These are phyloP conservation scores for Odontophorus gujanensis DNA, from an alignment of 2,113 vertebrate genomes.

Conservation along the genomic window DNA sequence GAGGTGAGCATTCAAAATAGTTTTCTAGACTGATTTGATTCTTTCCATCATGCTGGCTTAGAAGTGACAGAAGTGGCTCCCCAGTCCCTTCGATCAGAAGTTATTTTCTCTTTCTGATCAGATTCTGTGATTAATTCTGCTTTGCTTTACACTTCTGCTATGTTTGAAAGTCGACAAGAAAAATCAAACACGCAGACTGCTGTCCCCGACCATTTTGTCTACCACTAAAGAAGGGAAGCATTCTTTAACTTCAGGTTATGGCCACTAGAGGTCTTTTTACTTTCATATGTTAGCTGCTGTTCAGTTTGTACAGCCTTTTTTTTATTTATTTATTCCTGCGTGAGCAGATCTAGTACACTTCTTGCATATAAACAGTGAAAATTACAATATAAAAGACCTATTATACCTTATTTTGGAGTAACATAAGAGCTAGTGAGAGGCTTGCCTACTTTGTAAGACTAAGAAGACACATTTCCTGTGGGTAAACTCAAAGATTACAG, in stretches of 20 bases:
- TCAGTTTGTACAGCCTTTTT: conserved; percentile 68
- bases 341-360: conserved; percentile 77
- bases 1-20: accelerated
- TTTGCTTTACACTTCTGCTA: not conserved
- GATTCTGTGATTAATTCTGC: not conserved
- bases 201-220: conserved; percentile 54
- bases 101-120: not conserved
- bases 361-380: conserved; percentile 77
- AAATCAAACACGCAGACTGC: not conserved
- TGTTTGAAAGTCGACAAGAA: not conserved
- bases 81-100: not conserved
- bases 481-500: conserved; percentile 77
- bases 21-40: accelerated
- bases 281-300: conserved; percentile 61
- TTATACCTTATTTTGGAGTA: conserved; percentile 69
- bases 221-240: not conserved
- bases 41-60: accelerated
- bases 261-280: conserved; percentile 82
- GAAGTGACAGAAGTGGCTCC: not conserved
- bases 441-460: conserved; percentile 50
- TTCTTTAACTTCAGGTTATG: conserved; percentile 55
- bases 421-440: conserved; percentile 49
- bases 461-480: conserved; percentile 68
- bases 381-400: conserved; percentile 70
- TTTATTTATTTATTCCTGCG: conserved; percentile 78